Evolutionary conservation across 2,113 vertebrate genomes (phyloP), one percentile per base, ranked within the genome.

Genomic region (Ciconia stormi): DNA sequence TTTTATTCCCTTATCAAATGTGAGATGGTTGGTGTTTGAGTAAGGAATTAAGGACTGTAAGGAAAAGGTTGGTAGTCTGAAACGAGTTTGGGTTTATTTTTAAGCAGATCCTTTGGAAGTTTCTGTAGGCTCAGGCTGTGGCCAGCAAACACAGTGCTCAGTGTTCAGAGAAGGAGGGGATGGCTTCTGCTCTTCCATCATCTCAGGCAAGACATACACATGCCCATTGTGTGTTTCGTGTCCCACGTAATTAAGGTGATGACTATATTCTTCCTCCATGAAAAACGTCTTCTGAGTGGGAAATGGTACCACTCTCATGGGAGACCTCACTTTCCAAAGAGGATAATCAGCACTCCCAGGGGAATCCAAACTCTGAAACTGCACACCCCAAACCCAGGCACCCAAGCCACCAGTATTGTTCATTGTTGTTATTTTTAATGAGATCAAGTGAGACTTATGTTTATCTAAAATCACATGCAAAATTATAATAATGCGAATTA

Each of bases 281-380:
- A 44, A 50, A 65, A 89, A 29, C 11, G 4, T 62, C 11, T 44
- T 65, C 40, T 22, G 50, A 91, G 46, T 0, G 3, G 70, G 83
- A 69, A 77, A 36, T 34, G 40, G 16, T 9, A 13, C 8, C 0
- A 0, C 44, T 78, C 10, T 61, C 21, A n/a, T 2, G 11, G 9
- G 42, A 86, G 50, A 42, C n/a, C 38, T 73, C 21, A 0, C 58
- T 56, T 65, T 62, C 76, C 82, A 46, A 25, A 76, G 34, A 15
- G 52, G 65, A 34, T 6, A 47, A 52, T 22, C 53, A 56, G 34
- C 26, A 21, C 27, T 85, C 36, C 40, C 52, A 69, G 32, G 42
- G 40, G 21, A 86, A 91, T 55, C 62, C 72, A 20, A 15, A 19
- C 49, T 69, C 46, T 58, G 52, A 32, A 73, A 21, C 32, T 52